Conservation (phyloP, 2,888 invertebrate species). For the Polydrusus tereticollis region DNA sequence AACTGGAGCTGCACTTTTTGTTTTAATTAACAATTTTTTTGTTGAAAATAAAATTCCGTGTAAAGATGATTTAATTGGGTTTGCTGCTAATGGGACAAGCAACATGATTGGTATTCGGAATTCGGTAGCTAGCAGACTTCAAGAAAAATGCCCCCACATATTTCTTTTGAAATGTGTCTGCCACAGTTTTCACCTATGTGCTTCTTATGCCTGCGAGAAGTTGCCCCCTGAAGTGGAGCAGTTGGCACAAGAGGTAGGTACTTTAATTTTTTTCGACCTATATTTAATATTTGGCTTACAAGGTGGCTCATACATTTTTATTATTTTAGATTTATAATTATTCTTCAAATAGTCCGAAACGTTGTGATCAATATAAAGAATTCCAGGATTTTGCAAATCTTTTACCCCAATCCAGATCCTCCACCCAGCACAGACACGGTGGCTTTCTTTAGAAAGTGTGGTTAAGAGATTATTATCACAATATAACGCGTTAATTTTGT, state of each 20-base stretch:
- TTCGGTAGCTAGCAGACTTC: not conserved
- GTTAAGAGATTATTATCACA: conserved; percentile 34
- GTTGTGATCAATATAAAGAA: not conserved
- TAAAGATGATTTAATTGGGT: not conserved
- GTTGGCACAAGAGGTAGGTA: not conserved
- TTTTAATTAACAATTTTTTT: not conserved
- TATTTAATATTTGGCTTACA: no score
- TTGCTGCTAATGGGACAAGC: not conserved
- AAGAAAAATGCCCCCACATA: no score
- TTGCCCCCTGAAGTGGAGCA: not conserved
- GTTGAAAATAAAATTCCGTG: not conserved
- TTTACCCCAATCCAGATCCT: not conserved
- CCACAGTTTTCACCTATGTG: no score
- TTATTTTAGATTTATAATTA: not conserved
- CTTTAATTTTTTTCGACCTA: not conserved
- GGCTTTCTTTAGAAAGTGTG: conserved; percentile 27
- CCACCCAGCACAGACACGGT: not conserved
- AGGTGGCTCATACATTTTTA: not conserved
- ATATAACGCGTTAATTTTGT: conserved; percentile 33
- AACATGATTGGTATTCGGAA: not conserved
- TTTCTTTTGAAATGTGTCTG: not conserved
- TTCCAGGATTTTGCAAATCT: conserved; percentile 1
- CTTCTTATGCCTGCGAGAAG: no score
- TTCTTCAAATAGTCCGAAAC: conserved; percentile 1
- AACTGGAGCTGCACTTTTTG: not conserved